These are phyloP conservation scores for Drosophila nigromelanica DNA, from an alignment of 1,140 invertebrate genomes.

Conservation along the genomic window DNA sequence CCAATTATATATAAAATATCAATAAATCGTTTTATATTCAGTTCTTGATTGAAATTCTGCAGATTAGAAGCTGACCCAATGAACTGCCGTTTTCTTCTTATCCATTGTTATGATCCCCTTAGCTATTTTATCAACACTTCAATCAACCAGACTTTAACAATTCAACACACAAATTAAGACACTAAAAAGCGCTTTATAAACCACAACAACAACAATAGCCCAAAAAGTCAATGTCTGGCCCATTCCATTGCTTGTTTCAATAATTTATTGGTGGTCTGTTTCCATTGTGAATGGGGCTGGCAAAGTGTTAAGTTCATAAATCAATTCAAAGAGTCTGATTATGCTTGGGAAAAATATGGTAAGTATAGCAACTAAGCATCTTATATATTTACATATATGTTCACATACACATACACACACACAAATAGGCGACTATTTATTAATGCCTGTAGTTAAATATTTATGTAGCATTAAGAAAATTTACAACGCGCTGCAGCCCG, in stretches of 20 bases:
- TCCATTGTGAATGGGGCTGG: slow-evolving; percentile 20
- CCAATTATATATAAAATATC: slow-evolving; percentile 6
- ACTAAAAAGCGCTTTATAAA: slow-evolving; percentile 36
- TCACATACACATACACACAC: background rate
- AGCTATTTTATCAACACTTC: slow-evolving; percentile 38
- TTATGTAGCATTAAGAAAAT: slow-evolving; percentile 55
- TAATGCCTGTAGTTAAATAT: slow-evolving; percentile 50
- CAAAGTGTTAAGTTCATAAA: slow-evolving; percentile 60
- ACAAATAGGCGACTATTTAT: slow-evolving; percentile 34
- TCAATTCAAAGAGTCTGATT: slow-evolving; percentile 54
- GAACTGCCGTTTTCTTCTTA: slow-evolving; percentile 12
- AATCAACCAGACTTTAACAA: slow-evolving; percentile 27
- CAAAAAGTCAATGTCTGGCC: slow-evolving; percentile 15
- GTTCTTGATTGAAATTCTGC: background rate
- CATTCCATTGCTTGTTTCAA: slow-evolving; percentile 20
- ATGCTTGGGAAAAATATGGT: slow-evolving; percentile 36
- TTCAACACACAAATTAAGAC: slow-evolving; percentile 53
- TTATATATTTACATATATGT: slow-evolving; percentile 3
- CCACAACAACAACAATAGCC: slow-evolving; percentile 14
- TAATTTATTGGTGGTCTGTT: slow-evolving; percentile 45
- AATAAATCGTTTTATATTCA: background rate
- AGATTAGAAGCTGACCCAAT: slow-evolving; percentile 11
- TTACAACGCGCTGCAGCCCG: slow-evolving; percentile 28
- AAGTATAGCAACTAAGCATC: slow-evolving; percentile 22
- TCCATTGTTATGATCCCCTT: slow-evolving; percentile 16